Conservation (phyloP, 2,113 vertebrate species). For the Apodemus speciosus region DNA sequence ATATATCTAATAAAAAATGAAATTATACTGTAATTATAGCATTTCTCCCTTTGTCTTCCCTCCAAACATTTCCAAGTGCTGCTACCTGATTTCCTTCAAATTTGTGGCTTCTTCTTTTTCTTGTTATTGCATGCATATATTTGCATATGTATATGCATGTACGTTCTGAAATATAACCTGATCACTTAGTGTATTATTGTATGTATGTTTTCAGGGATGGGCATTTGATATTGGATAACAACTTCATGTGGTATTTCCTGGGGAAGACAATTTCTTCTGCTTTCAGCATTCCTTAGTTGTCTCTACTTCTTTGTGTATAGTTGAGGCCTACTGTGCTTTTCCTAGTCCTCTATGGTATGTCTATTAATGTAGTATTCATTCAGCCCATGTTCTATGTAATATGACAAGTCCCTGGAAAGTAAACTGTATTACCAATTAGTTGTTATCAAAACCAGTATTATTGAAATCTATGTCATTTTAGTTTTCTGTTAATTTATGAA, state of each 20-base stretch:
- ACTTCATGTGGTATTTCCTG: neutral
- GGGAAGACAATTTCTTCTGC: neutral
- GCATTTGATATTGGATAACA: neutral
- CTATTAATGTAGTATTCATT: neutral
- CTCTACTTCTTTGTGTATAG: neutral
- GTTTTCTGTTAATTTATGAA: constrained; percentile 42
- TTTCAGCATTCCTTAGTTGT: neutral
- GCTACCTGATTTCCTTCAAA: neutral
- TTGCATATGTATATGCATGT: neutral
- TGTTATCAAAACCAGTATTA: constrained; percentile 24
- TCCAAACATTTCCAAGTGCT: neutral
- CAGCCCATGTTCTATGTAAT: neutral
- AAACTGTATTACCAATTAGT: constrained; percentile 21
- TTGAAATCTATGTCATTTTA: constrained; percentile 40
- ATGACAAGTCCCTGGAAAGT: neutral
- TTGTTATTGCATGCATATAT: neutral
- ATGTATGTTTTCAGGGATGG: neutral
- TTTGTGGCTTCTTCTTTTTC: neutral
- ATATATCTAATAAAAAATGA: neutral
- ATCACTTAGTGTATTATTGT: neutral
- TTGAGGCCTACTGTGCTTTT: neutral
- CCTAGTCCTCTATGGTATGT: neutral
- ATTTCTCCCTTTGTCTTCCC: neutral
- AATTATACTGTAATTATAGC: neutral
- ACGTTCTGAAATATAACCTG: neutral